A percentile compares a stretch with the other conserved stretches of the same genome.
Evolutionary conservation across 1,140 invertebrate species (phyloP).

Genomic region (Lethocerus indicus): DNA sequence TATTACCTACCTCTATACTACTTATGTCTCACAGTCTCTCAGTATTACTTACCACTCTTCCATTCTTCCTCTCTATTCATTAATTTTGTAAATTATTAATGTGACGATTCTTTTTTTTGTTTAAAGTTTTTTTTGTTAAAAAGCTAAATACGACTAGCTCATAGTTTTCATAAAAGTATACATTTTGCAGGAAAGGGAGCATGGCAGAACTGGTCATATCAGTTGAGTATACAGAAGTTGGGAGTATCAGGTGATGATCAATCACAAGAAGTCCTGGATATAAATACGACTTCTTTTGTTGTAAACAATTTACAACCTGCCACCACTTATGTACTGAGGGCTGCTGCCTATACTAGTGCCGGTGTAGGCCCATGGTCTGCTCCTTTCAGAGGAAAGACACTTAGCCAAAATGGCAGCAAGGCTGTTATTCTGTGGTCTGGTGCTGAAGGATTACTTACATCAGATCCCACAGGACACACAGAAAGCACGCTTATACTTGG

Average conservation of each 20-base stretch:
- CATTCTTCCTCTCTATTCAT: too few species aligned
- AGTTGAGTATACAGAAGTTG: too few species aligned
- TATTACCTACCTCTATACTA: neutral
- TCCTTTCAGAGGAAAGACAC: slow-evolving; percentile 47
- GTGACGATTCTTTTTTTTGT: too few species aligned
- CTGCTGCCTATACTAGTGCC: slow-evolving; percentile 53
- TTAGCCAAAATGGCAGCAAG: slow-evolving; percentile 24
- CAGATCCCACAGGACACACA: slow-evolving; percentile 56
- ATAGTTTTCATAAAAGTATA: neutral
- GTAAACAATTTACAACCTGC: slow-evolving; percentile 49
- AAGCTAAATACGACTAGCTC: slow-evolving; percentile 2
- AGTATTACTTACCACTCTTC: too few species aligned
- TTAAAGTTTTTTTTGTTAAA: neutral
- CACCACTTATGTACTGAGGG: slow-evolving; percentile 57
- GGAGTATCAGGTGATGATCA: slow-evolving; percentile 32
- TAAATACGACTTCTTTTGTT: slow-evolving; percentile 38
- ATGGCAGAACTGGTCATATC: slow-evolving; percentile 73
- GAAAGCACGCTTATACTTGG: too few species aligned
- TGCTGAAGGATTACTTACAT: slow-evolving; percentile 45
- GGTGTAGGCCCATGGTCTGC: slow-evolving; percentile 70
- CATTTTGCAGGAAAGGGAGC: slow-evolving; percentile 37
- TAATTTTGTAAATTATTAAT: too few species aligned
- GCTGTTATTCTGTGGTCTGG: slow-evolving; percentile 18
- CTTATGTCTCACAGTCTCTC: too few species aligned
- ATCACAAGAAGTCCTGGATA: slow-evolving; percentile 31